phyloP scores from a whole-genome alignment of 1,140 invertebrate genomes.

The Tetraneura akinire region DNA sequence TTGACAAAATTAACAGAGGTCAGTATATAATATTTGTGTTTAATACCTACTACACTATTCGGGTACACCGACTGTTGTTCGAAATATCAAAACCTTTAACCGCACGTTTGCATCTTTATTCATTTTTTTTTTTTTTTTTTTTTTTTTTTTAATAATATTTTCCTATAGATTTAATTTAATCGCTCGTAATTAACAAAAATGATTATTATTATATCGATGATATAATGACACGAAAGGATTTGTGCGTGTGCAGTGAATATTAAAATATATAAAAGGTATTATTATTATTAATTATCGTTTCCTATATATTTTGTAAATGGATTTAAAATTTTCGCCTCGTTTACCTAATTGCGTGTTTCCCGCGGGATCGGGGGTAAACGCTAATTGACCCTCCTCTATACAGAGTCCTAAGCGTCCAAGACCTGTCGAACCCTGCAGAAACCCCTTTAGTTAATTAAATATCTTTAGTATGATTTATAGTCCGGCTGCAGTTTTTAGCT shows the following conservation, averaged over 20 bases:
- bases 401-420: too few species aligned
- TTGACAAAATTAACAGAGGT: constrained; percentile 67
- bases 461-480: constrained; percentile 41
- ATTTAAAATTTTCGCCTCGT: constrained; percentile 41
- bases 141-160: too few species aligned
- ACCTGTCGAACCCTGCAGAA: constrained; percentile 36
- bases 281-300: too few species aligned
- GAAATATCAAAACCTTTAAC: too few species aligned
- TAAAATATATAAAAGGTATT: not conserved
- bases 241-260: too few species aligned
- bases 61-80: not conserved
- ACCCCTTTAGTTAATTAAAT: constrained; percentile 48
- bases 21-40: constrained; percentile 41
- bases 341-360: constrained; percentile 13
- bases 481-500: not conserved
- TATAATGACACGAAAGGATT: too few species aligned
- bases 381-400: constrained; percentile 32
- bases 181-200: too few species aligned
- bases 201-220: too few species aligned
- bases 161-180: too few species aligned
- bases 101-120: too few species aligned
- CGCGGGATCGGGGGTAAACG: constrained; percentile 11
- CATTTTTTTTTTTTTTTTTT: too few species aligned
- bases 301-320: not conserved
- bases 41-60: not conserved